phyloP scores from a whole-genome alignment of 2,888 invertebrate genomes.

The Hydraecia micacea region DNA sequence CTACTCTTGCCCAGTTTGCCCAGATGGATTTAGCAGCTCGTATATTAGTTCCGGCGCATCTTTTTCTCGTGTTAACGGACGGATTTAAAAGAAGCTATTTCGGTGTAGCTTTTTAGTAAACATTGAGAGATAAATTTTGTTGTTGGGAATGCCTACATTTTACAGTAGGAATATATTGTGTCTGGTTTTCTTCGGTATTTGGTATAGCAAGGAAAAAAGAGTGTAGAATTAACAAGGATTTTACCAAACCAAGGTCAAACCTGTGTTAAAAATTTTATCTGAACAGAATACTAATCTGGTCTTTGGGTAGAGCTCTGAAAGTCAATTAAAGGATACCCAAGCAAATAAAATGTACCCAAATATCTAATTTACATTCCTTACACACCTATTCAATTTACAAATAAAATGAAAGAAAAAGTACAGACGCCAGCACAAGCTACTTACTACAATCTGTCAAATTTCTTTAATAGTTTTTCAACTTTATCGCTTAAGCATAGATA shows the following conservation, averaged over 20 bases:
- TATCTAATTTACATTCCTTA: conserved; percentile 4
- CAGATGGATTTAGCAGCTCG: conserved; percentile 52
- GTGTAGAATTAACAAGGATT: conserved; percentile 1
- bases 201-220: neutral
- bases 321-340: conserved; percentile 19
- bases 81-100: conserved; percentile 16
- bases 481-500: too few species aligned
- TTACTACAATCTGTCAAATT: too few species aligned
- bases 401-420: neutral
- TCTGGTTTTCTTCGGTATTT: neutral
- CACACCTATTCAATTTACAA: neutral
- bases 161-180: neutral
- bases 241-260: neutral
- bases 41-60: conserved; percentile 52
- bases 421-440: too few species aligned
- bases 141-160: conserved; percentile 11
- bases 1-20: conserved; percentile 27
- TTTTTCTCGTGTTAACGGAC: conserved; percentile 38
- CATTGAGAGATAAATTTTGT: neutral
- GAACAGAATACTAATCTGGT: conserved; percentile 14
- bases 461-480: too few species aligned
- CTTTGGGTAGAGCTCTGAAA: conserved; percentile 9
- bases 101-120: conserved; percentile 1
- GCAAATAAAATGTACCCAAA: conserved; percentile 9
- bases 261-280: conserved; percentile 8